Evolutionary conservation across 2,888 invertebrate genomes (phyloP).

Genomic region (Pheosia gnoma): DNA sequence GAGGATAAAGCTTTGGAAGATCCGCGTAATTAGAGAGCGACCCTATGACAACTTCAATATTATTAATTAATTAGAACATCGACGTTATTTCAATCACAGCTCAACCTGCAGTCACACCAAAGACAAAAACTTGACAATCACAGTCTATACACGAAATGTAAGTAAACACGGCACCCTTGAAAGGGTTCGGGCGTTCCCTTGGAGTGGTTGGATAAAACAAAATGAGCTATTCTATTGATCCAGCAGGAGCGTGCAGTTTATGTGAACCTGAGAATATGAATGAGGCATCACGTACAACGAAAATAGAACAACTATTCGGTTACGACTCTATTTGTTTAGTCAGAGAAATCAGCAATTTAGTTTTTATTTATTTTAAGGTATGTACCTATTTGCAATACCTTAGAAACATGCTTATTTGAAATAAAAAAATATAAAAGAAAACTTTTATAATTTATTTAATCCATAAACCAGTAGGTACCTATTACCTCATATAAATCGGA

Average conservation of each 20-base stretch:
- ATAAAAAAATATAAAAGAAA: too few species aligned
- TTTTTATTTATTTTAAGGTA: neutral
- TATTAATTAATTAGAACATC: too few species aligned
- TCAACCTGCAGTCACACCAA: too few species aligned
- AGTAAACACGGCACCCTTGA: constrained; percentile 65
- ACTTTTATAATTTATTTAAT: too few species aligned
- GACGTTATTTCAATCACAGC: too few species aligned
- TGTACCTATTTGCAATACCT: too few species aligned
- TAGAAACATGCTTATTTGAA: too few species aligned
- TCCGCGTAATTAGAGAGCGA: too few species aligned
- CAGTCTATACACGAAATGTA: constrained; percentile 53
- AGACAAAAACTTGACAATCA: constrained; percentile 25
- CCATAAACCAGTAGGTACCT: too few species aligned
- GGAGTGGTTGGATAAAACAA: constrained; percentile 72
- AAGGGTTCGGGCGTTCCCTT: constrained; percentile 71
- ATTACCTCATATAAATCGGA: too few species aligned
- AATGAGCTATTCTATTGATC: constrained; percentile 74
- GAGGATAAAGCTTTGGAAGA: too few species aligned
- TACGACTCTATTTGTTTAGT: constrained; percentile 34
- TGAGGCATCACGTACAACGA: constrained; percentile 30
- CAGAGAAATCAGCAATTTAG: constrained; percentile 25
- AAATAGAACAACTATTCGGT: constrained; percentile 20
- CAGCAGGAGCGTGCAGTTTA: constrained; percentile 62
- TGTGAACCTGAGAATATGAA: constrained; percentile 59
- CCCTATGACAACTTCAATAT: too few species aligned